Conservation (phyloP, 2,888 invertebrate species). For the Criorhina ranunculi region DNA sequence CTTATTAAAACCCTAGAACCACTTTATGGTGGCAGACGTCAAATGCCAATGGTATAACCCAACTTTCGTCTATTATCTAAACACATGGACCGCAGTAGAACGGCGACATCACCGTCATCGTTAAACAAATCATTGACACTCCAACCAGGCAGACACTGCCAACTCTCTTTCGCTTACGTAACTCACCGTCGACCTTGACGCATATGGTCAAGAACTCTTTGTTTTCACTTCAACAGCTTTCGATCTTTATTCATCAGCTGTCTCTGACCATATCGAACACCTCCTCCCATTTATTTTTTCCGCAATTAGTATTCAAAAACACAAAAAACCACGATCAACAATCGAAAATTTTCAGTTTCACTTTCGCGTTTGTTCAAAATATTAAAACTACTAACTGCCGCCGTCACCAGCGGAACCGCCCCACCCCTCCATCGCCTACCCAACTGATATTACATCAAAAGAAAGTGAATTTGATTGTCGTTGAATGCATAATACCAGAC, state of each 20-base stretch:
- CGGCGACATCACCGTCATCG: too few species aligned
- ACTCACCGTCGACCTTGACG: constrained; percentile 21
- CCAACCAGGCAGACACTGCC: too few species aligned
- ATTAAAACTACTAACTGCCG: constrained; percentile 10
- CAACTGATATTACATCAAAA: constrained; percentile 63
- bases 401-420: not conserved
- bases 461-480: constrained; percentile 74
- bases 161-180: not conserved
- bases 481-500: constrained; percentile 62
- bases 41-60: too few species aligned
- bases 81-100: too few species aligned
- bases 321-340: constrained; percentile 18
- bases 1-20: too few species aligned
- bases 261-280: not conserved
- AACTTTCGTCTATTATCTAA: too few species aligned
- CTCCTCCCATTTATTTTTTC: not conserved
- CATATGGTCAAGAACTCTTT: not conserved
- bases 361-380: constrained; percentile 32
- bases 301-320: constrained; percentile 33
- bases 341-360: constrained; percentile 11
- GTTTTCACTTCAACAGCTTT: not conserved
- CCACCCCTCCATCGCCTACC: not conserved
- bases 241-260: not conserved
- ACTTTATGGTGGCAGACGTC: too few species aligned
- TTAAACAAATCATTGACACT: too few species aligned